Base-by-base conservation (phyloP, 2,888 invertebrate species). In the Synergus japonicus region DNA sequence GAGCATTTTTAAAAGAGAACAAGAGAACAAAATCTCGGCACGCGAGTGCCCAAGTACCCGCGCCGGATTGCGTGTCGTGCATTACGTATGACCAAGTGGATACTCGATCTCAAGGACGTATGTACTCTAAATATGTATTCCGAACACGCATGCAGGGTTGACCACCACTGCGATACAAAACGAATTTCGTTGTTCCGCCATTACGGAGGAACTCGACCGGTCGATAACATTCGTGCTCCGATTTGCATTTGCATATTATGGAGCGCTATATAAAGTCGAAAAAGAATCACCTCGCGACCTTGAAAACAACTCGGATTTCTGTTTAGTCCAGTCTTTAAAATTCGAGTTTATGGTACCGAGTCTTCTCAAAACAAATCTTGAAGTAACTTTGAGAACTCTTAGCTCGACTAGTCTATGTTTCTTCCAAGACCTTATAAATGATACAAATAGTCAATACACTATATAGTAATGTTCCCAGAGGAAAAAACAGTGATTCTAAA, bases 21-120 rank as follows among this genome's bases (percentile, higher is more conserved):
- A 76, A 81, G 77, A 41, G 63, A 83, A 80, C 79, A 81, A 80
- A n/a, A 79, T 78, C 79, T 76, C 76, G 80, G 83, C 83, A 82
- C 83, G 84, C 83, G 83, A 83, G 79, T 81, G 67, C 76, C 78
- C 65, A 80, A 80, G 78, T 81, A 79, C 77, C 78, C 76, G 78
- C 82, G 76, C 49, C 77, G 78, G 79, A 79, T 82, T 82, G 83
- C 82, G 82, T 83, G 83, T 79, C 79, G 81, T 58, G 82, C 80
- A 83, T 81, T 80, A 83, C 78, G 60, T 79, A 78, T 78, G 80
- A 54, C 80, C 76, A 29, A 78, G 54, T 77, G 60, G 76, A 73
- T 77, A 73, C 64, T 77, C 64, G n/a, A 80, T 79, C 82, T 77
- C 82, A 83, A 83, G 83, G 83, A 81, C 82, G 82, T 76, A 64